These are phyloP conservation scores for Drosophila tsacasi DNA, from an alignment of 1,140 invertebrate genomes.

Conservation along the genomic window DNA sequence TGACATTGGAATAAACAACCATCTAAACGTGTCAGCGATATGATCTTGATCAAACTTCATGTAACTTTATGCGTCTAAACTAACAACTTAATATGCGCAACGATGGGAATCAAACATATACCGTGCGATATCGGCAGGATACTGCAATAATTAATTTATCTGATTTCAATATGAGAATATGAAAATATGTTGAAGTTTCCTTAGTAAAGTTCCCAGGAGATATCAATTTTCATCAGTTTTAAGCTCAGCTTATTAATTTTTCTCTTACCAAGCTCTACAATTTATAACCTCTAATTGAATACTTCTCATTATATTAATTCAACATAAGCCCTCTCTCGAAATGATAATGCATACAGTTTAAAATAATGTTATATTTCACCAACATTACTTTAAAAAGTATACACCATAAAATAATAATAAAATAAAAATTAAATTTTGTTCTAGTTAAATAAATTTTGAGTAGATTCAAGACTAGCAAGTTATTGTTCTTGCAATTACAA, in stretches of 20 bases:
- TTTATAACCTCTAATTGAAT: neutral
- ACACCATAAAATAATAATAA: too few species aligned
- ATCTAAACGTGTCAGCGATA: slow-evolving; percentile 33
- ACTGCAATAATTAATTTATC: neutral
- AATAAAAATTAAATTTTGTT: too few species aligned
- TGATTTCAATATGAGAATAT: neutral
- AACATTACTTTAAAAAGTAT: too few species aligned
- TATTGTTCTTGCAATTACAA: too few species aligned
- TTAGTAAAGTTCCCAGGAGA: neutral
- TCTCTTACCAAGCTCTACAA: neutral
- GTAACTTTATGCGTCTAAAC: slow-evolving; percentile 21
- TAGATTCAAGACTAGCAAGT: too few species aligned
- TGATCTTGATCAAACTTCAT: slow-evolving; percentile 26
- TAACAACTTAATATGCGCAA: slow-evolving; percentile 21
- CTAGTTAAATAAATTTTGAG: too few species aligned
- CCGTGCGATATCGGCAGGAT: neutral
- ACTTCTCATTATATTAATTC: neutral
- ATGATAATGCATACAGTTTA: too few species aligned
- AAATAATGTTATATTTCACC: too few species aligned
- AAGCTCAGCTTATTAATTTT: neutral
- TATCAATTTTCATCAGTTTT: too few species aligned
- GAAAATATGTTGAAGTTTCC: neutral
- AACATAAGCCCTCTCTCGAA: too few species aligned
- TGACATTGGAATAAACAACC: slow-evolving; percentile 38
- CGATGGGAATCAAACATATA: neutral